Conservation (phyloP, 2,888 invertebrate species). For the Baronia brevicornis region DNA sequence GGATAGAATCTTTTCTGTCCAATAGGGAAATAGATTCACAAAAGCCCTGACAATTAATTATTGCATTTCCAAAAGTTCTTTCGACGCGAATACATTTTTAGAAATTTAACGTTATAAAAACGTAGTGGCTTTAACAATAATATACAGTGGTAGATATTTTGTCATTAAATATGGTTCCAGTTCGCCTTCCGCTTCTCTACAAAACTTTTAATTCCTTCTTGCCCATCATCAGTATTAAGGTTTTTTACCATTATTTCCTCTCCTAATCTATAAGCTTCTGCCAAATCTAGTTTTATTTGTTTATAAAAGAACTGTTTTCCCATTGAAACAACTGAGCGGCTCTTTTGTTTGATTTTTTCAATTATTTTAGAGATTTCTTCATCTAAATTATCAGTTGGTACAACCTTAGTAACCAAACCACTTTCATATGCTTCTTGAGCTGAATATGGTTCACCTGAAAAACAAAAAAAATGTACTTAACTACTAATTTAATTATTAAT, state of each 20-base stretch:
- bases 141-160: background rate
- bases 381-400: slow-evolving; percentile 71
- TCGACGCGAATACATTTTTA: no score
- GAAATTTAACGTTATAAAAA: no score
- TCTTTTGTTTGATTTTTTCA: slow-evolving; percentile 84
- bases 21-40: no score
- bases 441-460: slow-evolving; percentile 85
- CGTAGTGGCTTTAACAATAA: no score
- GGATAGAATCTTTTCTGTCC: no score
- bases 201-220: slow-evolving; percentile 94
- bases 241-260: slow-evolving; percentile 90
- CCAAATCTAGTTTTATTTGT: slow-evolving; percentile 83
- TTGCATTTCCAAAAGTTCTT: no score
- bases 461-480: no score
- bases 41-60: no score
- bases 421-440: slow-evolving; percentile 87
- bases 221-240: slow-evolving; percentile 86
- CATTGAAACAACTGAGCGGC: slow-evolving; percentile 85
- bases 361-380: slow-evolving; percentile 80
- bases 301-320: slow-evolving; percentile 94
- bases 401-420: slow-evolving; percentile 85
- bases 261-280: slow-evolving; percentile 86
- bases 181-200: slow-evolving; percentile 87
- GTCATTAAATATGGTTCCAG: slow-evolving; percentile 77
- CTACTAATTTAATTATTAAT: no score